These are phyloP conservation scores for Drosophila lowei DNA, from an alignment of 1,140 invertebrate species.

Conservation along the genomic window DNA sequence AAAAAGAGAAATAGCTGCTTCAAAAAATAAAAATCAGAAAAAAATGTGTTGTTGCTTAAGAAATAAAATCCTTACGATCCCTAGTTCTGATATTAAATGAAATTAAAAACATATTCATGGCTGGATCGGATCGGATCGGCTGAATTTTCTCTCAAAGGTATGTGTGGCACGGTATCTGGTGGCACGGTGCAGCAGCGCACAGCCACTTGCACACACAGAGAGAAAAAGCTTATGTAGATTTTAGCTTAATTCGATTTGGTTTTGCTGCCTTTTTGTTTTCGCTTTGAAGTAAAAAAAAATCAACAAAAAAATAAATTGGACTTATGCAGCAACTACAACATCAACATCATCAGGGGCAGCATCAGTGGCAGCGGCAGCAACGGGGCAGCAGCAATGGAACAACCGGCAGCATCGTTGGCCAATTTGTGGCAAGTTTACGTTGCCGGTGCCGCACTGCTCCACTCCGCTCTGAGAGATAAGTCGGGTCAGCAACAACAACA, in stretches of 20 bases:
- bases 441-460: conserved; percentile 48
- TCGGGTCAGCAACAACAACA: conserved; percentile 66
- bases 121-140: too few relatives aligned
- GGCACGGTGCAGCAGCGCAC: conserved; percentile 29
- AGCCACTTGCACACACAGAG: conserved; percentile 42
- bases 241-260: conserved; percentile 78
- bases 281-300: conserved; percentile 59
- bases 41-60: too few relatives aligned
- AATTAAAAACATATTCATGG: too few relatives aligned
- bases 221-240: conserved; percentile 80
- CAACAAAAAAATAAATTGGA: conserved; percentile 73
- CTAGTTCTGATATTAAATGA: too few relatives aligned
- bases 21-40: too few relatives aligned
- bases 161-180: too few relatives aligned
- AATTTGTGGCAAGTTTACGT: conserved; percentile 80
- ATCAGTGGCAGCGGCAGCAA: conserved; percentile 24
- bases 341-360: conserved; percentile 7
- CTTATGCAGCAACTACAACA: conserved; percentile 56
- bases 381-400: conserved; percentile 42
- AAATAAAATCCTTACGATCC: too few relatives aligned
- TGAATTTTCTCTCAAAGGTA: too few relatives aligned
- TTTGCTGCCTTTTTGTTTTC: conserved; percentile 60
- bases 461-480: conserved; percentile 64
- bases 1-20: too few relatives aligned
- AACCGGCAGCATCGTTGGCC: conserved; percentile 61